phyloP scores from a whole-genome alignment of 2,113 vertebrate species.

The Pseudopodoces humilis region DNA sequence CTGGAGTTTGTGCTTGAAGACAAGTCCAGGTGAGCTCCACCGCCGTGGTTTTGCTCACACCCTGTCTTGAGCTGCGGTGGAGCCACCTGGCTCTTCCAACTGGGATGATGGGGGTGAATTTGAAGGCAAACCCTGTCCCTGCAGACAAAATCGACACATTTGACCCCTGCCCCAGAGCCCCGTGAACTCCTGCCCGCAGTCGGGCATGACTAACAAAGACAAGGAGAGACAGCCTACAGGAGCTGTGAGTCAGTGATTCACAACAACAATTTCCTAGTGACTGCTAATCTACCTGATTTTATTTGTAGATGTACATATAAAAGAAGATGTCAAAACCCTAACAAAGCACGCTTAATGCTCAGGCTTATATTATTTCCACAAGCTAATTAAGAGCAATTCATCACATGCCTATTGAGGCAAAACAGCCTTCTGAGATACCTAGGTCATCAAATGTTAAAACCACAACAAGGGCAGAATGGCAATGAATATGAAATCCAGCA shows the following conservation, averaged over 20 bases:
- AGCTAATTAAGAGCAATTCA: constrained; percentile 59
- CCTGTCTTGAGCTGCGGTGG: fast-evolving
- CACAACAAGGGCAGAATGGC: background rate
- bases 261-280: constrained; percentile 48
- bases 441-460: constrained; percentile 26
- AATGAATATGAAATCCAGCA: background rate
- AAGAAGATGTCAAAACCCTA: constrained; percentile 60
- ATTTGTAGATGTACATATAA: constrained; percentile 50
- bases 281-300: constrained; percentile 65
- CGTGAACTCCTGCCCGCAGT: background rate
- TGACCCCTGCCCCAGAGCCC: background rate
- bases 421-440: constrained; percentile 34
- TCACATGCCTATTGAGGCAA: constrained; percentile 19
- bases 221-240: background rate
- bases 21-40: background rate
- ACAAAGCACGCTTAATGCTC: constrained; percentile 45
- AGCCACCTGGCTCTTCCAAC: background rate
- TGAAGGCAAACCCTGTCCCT: background rate
- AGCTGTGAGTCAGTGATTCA: constrained; percentile 35
- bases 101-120: background rate
- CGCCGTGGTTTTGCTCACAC: fast-evolving
- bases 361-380: constrained; percentile 43
- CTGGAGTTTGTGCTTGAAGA: background rate
- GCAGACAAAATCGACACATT: fast-evolving
- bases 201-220: background rate